Evolutionary conservation across 2,888 invertebrate species (phyloP).

Genomic region (Lasioglossum vierecki): DNA sequence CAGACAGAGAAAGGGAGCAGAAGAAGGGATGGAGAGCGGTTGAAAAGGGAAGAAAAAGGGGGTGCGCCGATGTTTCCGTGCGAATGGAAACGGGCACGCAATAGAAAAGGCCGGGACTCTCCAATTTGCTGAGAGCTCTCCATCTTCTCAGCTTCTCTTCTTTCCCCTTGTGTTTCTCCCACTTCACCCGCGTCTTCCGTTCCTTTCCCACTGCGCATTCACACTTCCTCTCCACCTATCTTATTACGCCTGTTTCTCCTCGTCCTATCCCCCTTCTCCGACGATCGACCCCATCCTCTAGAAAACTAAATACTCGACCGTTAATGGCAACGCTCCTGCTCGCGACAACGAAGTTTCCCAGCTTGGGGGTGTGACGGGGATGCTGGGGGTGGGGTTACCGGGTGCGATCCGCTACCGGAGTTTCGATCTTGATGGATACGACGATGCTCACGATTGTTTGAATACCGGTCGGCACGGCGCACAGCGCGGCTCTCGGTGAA

Average conservation of each 20-base stretch:
- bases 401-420: neutral
- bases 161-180: conserved; percentile 5
- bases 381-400: neutral
- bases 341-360: neutral
- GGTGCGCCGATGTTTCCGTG: conserved; percentile 65
- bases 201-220: conserved; percentile 30
- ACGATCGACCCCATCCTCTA: neutral
- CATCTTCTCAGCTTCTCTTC: conserved; percentile 42
- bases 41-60: conserved; percentile 48
- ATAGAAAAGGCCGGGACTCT: conserved; percentile 74
- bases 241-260: conserved; percentile 46
- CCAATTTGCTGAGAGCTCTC: conserved; percentile 76
- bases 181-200: conserved; percentile 17
- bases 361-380: neutral
- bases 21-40: conserved; percentile 24
- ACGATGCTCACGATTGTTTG: conserved; percentile 16
- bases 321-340: conserved; percentile 60
- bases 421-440: conserved; percentile 15
- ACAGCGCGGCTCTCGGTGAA: neutral
- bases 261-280: neutral
- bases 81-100: conserved; percentile 69
- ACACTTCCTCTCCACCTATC: conserved; percentile 54
- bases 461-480: neutral
- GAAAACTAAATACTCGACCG: conserved; percentile 60
- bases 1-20: neutral